These are phyloP conservation scores for Atta colombica DNA, from an alignment of 1,140 invertebrate species.

Conservation along the genomic window DNA sequence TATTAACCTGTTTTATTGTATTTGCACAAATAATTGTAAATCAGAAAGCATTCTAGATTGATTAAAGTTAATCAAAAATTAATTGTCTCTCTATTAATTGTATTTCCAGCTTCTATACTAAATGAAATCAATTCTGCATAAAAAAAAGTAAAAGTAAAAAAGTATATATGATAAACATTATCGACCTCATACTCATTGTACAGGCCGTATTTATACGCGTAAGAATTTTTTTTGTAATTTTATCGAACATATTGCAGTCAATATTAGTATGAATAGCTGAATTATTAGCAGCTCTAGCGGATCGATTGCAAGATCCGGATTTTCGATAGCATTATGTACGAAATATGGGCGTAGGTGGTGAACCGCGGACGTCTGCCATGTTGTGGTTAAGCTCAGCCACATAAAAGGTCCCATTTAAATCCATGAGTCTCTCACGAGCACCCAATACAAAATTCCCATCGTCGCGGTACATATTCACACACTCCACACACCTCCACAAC, in stretches of 20 bases:
- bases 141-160: slow-evolving; percentile 9
- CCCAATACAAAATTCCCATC: slow-evolving; percentile 64
- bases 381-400: slow-evolving; percentile 71
- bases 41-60: slow-evolving; percentile 6
- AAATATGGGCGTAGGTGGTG: slow-evolving; percentile 69
- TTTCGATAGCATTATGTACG: slow-evolving; percentile 68
- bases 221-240: background rate
- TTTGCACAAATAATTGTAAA: slow-evolving; percentile 41
- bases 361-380: slow-evolving; percentile 70
- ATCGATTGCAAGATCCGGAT: slow-evolving; percentile 29
- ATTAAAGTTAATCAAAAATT: slow-evolving; percentile 47
- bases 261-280: slow-evolving; percentile 22
- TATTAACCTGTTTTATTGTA: slow-evolving; percentile 30
- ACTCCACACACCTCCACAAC: background rate
- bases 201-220: background rate
- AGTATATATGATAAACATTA: background rate
- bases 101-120: background rate
- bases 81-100: slow-evolving; percentile 18
- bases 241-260: background rate
- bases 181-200: background rate
- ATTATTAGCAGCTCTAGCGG: slow-evolving; percentile 27
- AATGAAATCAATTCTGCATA: background rate
- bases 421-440: slow-evolving; percentile 54
- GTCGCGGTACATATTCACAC: background rate
- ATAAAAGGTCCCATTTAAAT: slow-evolving; percentile 77